Percentiles rank a stretch among this genome's conserved stretches.
Conservation (phyloP, 1,140 invertebrate species). For the Vanessa atalanta region DNA sequence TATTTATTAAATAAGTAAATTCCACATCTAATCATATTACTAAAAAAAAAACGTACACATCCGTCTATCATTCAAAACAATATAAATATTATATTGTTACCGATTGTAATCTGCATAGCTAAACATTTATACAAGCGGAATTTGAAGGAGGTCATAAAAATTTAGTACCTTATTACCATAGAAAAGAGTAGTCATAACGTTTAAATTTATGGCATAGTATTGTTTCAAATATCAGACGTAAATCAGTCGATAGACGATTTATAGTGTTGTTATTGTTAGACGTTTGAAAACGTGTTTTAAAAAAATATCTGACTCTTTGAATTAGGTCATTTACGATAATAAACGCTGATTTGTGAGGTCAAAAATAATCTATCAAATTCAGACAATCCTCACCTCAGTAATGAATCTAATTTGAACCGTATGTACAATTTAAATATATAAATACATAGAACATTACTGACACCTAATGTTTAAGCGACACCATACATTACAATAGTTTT, state of each 20-base stretch:
- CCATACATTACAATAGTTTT: no score
- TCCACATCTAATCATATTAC: not conserved
- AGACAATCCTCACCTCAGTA: no score
- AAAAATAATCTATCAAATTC: no score
- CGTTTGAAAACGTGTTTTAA: constrained; percentile 6
- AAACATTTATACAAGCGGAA: constrained; percentile 8
- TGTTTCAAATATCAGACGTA: constrained; percentile 51
- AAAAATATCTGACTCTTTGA: not conserved
- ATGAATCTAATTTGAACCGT: no score
- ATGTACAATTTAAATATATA: no score
- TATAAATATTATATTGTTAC: not conserved
- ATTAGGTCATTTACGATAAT: no score
- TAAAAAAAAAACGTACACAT: not conserved
- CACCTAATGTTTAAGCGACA: no score
- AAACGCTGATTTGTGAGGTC: no score
- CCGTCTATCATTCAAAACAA: not conserved
- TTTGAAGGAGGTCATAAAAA: constrained; percentile 52
- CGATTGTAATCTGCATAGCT: constrained; percentile 11
- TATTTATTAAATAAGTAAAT: not conserved
- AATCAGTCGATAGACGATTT: constrained; percentile 33
- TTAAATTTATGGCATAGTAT: constrained; percentile 58
- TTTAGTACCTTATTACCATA: constrained; percentile 63
- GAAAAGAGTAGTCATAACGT: constrained; percentile 60
- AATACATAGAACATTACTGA: no score
- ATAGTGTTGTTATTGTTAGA: constrained; percentile 25